phyloP scores from a whole-genome alignment of 1,140 invertebrate genomes.

The Manduca sexta region DNA sequence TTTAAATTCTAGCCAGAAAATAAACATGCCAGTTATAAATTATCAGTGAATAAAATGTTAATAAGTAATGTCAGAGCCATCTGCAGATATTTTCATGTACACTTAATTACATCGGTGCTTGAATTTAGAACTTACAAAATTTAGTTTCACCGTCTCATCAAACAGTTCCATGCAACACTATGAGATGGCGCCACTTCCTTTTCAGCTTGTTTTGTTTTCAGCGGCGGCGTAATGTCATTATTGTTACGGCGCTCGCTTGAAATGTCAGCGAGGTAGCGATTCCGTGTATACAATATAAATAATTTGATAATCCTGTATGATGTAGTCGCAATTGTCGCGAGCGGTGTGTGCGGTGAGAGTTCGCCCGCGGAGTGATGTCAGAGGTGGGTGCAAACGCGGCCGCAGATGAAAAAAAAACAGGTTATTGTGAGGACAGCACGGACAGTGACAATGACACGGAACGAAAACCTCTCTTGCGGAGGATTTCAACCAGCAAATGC shows the following conservation, averaged over 20 bases:
- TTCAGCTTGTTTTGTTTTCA: slow-evolving; percentile 64
- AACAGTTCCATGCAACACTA: background rate
- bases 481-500: slow-evolving; percentile 66
- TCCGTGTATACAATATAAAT: slow-evolving; percentile 45
- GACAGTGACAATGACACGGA: slow-evolving; percentile 66
- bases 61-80: slow-evolving; percentile 10
- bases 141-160: background rate
- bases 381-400: slow-evolving; percentile 34
- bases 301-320: slow-evolving; percentile 59
- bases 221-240: slow-evolving; percentile 45
- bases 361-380: slow-evolving; percentile 58
- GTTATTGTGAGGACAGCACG: slow-evolving; percentile 53
- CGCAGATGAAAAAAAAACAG: slow-evolving; percentile 36
- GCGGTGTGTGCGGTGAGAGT: slow-evolving; percentile 38
- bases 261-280: slow-evolving; percentile 60
- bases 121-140: background rate
- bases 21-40: no score
- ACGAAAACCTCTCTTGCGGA: slow-evolving; percentile 46
- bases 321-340: slow-evolving; percentile 57
- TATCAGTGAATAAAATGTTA: no score
- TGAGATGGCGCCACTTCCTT: slow-evolving; percentile 24
- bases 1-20: no score
- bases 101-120: no score
- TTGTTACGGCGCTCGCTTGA: slow-evolving; percentile 60
- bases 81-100: background rate